Conservation (phyloP, 2,797 vertebrate genomes). For the Tachyglossus aculeatus region DNA sequence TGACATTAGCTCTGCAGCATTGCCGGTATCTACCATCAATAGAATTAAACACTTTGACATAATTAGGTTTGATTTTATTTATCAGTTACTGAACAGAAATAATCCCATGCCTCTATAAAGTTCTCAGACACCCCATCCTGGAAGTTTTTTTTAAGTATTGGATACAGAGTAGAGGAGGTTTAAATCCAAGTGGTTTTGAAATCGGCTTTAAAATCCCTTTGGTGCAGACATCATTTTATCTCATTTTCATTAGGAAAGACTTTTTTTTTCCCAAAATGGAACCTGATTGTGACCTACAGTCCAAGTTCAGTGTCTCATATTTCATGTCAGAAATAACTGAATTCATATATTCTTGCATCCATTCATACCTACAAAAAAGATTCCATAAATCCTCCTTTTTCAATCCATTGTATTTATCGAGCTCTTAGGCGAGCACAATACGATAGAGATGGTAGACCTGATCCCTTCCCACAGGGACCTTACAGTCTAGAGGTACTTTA, state of each 20-base stretch:
- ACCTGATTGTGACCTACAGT: no score
- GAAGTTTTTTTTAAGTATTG: constrained; percentile 20
- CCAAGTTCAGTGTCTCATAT: no score
- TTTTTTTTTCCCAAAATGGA: constrained; percentile 1
- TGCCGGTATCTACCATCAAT: constrained; percentile 33
- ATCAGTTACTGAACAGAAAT: constrained; percentile 31
- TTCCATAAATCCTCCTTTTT: no score
- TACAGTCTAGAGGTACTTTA: no score
- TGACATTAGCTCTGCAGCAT: constrained; percentile 52
- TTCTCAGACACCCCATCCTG: background rate
- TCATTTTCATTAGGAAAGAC: background rate
- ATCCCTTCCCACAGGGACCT: no score
- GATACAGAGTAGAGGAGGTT: constrained; percentile 46
- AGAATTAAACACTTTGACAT: constrained; percentile 49
- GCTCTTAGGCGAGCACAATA: no score
- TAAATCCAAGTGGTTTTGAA: constrained; percentile 59
- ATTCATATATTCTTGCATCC: no score
- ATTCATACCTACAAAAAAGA: no score
- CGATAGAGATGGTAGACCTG: no score
- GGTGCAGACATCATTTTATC: background rate
- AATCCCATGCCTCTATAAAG: background rate
- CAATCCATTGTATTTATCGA: no score
- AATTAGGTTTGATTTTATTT: constrained; percentile 61
- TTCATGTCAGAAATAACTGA: no score
- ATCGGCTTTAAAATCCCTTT: constrained; percentile 46